Evolutionary conservation across 2,797 vertebrate species (phyloP).

Genomic region (Lepilemur septentrionalis): DNA sequence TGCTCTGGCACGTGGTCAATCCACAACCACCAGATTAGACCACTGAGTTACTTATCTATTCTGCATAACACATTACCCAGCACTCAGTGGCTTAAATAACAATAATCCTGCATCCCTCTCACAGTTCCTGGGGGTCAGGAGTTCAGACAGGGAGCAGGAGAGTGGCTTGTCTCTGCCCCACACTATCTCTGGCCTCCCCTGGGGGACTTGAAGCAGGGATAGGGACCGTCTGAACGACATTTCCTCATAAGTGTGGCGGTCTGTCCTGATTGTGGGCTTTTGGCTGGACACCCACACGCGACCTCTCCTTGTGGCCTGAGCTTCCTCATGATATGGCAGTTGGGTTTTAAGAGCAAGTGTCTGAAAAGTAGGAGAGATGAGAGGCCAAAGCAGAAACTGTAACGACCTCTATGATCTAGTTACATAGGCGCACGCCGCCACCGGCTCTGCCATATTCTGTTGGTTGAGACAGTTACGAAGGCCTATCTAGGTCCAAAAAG

Average conservation of each 20-base stretch:
- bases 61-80: background rate
- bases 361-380: background rate
- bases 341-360: background rate
- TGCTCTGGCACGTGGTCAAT: accelerated
- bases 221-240: too few species aligned
- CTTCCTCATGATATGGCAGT: background rate
- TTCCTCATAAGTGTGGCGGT: background rate
- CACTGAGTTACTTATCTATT: background rate
- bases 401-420: background rate
- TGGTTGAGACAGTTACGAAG: background rate
- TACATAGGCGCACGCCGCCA: background rate
- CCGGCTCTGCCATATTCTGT: accelerated
- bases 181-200: accelerated
- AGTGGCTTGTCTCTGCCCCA: accelerated
- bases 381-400: background rate
- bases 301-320: background rate
- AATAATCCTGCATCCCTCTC: background rate
- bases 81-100: too few species aligned
- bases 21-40: background rate
- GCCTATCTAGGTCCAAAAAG: background rate
- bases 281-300: accelerated
- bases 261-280: accelerated
- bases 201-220: background rate
- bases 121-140: background rate
- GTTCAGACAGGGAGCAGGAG: background rate